Percentiles rank a stretch among this genome's conserved stretches.
phyloP scores from a whole-genome alignment of 2,888 invertebrate species.

The Diogma glabrata region DNA sequence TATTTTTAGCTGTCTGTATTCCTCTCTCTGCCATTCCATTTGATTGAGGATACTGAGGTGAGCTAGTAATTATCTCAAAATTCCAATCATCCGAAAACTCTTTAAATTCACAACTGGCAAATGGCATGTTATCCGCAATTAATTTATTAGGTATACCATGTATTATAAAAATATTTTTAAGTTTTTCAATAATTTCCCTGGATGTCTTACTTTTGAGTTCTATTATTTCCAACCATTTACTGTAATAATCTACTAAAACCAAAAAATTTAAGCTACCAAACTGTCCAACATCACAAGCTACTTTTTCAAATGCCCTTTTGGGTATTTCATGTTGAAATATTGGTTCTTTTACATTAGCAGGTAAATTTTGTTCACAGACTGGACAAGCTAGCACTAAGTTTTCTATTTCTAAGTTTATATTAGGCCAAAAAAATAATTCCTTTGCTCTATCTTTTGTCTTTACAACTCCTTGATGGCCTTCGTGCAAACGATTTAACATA shows the following conservation, averaged over 20 bases:
- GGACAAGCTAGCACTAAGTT: neutral
- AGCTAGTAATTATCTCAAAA: constrained; percentile 16
- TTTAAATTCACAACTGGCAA: constrained; percentile 15
- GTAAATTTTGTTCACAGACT: neutral
- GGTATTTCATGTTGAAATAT: neutral
- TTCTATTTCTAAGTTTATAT: neutral
- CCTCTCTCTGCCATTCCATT: too few species aligned
- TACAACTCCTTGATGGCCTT: neutral
- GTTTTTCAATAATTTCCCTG: constrained; percentile 11
- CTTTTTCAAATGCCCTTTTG: neutral
- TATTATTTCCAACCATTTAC: neutral
- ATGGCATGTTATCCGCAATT: constrained; percentile 20
- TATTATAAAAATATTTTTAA: constrained; percentile 19
- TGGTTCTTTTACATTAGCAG: neutral
- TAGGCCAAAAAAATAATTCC: neutral
- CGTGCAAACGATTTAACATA: neutral
- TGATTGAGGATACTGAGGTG: too few species aligned
- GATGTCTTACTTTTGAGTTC: constrained; percentile 2
- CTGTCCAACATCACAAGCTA: neutral
- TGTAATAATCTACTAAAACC: constrained; percentile 1
- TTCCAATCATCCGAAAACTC: constrained; percentile 16
- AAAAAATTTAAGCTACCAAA: neutral
- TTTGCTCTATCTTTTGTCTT: constrained; percentile 1
- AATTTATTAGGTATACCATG: constrained; percentile 17
- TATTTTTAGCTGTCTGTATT: constrained; percentile 11